Evolutionary conservation across 1,140 invertebrate species (phyloP), one percentile per base, ranked within the genome.

Genomic region (Arctopsyche grandis): DNA sequence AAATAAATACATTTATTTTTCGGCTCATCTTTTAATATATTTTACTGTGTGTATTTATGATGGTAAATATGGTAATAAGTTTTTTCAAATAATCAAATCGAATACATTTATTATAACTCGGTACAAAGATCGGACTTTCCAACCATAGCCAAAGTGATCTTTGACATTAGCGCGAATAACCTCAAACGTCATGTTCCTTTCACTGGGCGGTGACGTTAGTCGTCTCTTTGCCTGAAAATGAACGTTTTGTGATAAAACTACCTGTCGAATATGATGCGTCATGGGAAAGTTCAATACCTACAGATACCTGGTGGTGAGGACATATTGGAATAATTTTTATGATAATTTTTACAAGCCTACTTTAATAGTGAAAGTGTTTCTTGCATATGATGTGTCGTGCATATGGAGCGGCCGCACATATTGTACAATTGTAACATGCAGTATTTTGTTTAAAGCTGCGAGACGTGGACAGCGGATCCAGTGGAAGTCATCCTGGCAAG

Each of bases 281-380:
- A 89, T 89, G 88, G 88, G 87, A 86, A 88, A 88, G 84, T 89
- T 87, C 85, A 87, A 85, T 83, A 87, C 86, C 78, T 89, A 89
- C 86, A 87, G 87, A 83, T 89, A 89, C 85, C 86, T 89, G 86
- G 87, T 87, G 87, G 88, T 89, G 81, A 83, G 85, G 80, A 56
- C 77, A 74, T 56, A n/a, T 70, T 43, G n/a, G 3, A 46, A 52
- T 75, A n/a, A n/a, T n/a, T n/a, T n/a, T n/a, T n/a, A n/a, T n/a
- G n/a, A n/a, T n/a, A n/a, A n/a, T n/a, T n/a, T n/a, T n/a, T n/a
- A n/a, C n/a, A n/a, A n/a, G n/a, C n/a, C n/a, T n/a, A n/a, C n/a
- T 60, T 60, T 9, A 1, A 60, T 38, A 21, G 56, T 60, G 56
- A 60, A 60, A 60, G 56, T 38, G 60, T 26, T 66, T 10, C 19